Evolutionary conservation across 35 echinoderm and acorn worm genomes (phyloP), one percentile per base, ranked within the genome.

Genomic region (Heliocidaris tuberculata): DNA sequence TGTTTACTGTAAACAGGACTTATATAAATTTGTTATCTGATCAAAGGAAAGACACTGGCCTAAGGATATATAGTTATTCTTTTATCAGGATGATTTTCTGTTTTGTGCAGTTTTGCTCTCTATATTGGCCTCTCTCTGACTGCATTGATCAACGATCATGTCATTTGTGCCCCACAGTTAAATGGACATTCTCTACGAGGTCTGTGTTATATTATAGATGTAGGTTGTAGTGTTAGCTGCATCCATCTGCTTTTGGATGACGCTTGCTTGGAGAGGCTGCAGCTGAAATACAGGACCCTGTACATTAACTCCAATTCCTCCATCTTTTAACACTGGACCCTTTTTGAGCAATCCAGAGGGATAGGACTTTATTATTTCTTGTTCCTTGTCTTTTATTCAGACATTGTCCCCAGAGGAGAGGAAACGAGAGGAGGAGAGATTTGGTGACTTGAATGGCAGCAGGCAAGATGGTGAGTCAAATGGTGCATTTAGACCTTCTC

Each of bases 391-490:
- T 93, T 89, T 93, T 93, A 30, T 31, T 48, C 91, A 93, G 91
- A 32, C 91, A 31, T 48, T 52, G 50, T 93, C 91, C 48, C 91
- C 48, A 93, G 91, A 93, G 91, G 91, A 56, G 48, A 49, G 27
- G 47, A 93, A 93, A 93, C 16, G 49, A 50, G 91, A 93, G 3
- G 91, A 93, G 50, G 91, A 59, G 48, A 59, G 50, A 93, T 50
- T 93, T 31, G 19, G 48, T 48, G 50, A 93, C 50, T 93, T 93
- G 91, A 93, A 93, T 59, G 91, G 91, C 50, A 59, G 91, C 91
- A 48, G 91, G 50, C 91, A 59, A 49, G 91, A 59, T 59, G 91
- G 91, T 93, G 50, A 52, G 91, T 50, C n/a, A 89, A 42, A 78
- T 78, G 21, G n/a, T 27, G 27, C 27, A n/a, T 78, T 78, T 78